Base-by-base conservation (phyloP, 2,113 vertebrate species). In the Trinectes maculatus region DNA sequence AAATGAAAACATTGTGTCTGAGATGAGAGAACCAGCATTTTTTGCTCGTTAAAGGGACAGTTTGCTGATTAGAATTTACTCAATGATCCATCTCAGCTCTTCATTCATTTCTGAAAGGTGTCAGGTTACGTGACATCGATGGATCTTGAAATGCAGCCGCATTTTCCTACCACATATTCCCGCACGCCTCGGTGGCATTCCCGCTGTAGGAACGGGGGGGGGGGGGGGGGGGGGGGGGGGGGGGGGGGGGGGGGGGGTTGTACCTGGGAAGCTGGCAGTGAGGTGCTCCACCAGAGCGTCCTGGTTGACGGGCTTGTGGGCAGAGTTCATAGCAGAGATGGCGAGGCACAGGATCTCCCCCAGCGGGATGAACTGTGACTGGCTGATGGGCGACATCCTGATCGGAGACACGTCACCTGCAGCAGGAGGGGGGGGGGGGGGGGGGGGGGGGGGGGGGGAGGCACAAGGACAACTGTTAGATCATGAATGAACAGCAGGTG, bases 371-470 rank as follows among this genome's bases (percentile, higher is more conserved):
- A 99, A 99, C 92, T 99, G 98, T 69, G 98, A 99, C 87, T 99
- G 98, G 91, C 96, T 98, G 94, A 98, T 97, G 78, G 97, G 97
- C 89, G 97, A 99, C 98, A 99, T 99, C 87, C 95, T 98, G 95
- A 99, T 98, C 48, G 98, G 97, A 87, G 96, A 98, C 84, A 99
- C 97, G 95, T 99, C 98, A 98, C 97, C 98, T 99, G 91, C 43
- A 85, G 57, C 61, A 55, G 52, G 58, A 66, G 24, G 31, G 53
- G 33, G 43, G 39, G 25, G 40, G 47, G 28, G 40, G 79, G 54
- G 57, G 59, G 56, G 33, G 84, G 71, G 53, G 49, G 53, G 33
- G 83, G 58, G 60, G 49, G 46, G 52, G 85, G 63, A 71, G 60
- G 67, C 66, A 77, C 47, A 82, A 39, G 74, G 40, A 72, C 74